Evolutionary conservation across 2,888 invertebrate genomes (phyloP).

Genomic region (Pyralis farinalis): DNA sequence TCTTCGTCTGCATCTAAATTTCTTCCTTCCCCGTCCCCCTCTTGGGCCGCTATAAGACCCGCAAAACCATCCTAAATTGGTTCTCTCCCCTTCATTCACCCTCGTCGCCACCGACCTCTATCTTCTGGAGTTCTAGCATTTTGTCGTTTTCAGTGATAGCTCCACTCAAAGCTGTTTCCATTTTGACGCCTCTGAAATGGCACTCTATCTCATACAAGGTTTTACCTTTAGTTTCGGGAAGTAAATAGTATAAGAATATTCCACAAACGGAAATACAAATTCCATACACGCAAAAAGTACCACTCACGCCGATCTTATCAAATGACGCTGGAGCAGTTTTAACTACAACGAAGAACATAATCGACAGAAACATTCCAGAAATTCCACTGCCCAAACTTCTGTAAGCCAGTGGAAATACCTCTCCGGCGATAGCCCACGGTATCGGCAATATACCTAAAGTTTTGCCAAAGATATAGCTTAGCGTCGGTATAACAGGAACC

Average conservation of each 20-base stretch:
- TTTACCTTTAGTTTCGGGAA: conserved; percentile 86
- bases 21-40: no score
- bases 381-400: conserved; percentile 85
- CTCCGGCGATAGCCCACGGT: conserved; percentile 87
- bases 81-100: conserved; percentile 16
- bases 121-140: conserved; percentile 59
- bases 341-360: conserved; percentile 84
- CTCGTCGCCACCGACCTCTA: conserved; percentile 58
- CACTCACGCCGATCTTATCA: conserved; percentile 71
- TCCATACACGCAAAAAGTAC: conserved; percentile 83
- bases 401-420: conserved; percentile 83
- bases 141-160: conserved; percentile 45
- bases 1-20: not conserved
- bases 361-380: conserved; percentile 82
- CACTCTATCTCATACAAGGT: conserved; percentile 85
- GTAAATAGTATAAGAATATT: conserved; percentile 75
- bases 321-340: conserved; percentile 83
- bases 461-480: conserved; percentile 80
- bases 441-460: conserved; percentile 83
- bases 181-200: conserved; percentile 58
- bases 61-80: conserved; percentile 3
- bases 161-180: conserved; percentile 17
- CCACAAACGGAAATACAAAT: conserved; percentile 77
- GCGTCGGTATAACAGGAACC: conserved; percentile 69
- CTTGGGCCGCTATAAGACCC: not conserved